Evolutionary conservation across 37 sponge, comb jelly and placozoan species (phyloP).

Genomic region (Halisarca cf. caerulea): DNA sequence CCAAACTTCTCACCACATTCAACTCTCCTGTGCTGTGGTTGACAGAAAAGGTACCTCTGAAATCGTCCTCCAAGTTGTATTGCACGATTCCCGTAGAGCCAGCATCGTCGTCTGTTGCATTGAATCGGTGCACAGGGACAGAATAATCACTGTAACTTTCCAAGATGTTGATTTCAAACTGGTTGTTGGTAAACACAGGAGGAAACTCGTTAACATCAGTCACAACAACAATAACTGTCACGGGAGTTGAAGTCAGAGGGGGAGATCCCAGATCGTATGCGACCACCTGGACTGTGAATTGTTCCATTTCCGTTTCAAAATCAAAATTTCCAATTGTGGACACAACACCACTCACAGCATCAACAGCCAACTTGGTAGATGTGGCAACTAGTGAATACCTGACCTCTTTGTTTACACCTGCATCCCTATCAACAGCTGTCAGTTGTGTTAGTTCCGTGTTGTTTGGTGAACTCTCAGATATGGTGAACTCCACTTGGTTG

Average conservation of each 20-base stretch:
- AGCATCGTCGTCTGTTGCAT: background rate
- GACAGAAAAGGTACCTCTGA: slow-evolving; percentile 28
- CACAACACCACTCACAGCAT: slow-evolving; percentile 24
- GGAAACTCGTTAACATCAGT: slow-evolving; percentile 58
- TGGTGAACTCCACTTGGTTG: background rate
- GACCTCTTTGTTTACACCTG: slow-evolving; percentile 35
- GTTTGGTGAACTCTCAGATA: slow-evolving; percentile 9
- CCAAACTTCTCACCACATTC: slow-evolving; percentile 21
- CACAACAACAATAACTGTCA: slow-evolving; percentile 36
- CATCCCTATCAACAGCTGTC: slow-evolving; percentile 38
- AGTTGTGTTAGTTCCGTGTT: slow-evolving; percentile 9
- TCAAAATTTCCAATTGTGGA: slow-evolving; percentile 38
- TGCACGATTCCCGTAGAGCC: slow-evolving; percentile 9
- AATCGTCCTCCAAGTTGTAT: background rate
- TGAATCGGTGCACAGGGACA: background rate
- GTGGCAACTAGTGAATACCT: background rate
- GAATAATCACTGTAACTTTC: background rate
- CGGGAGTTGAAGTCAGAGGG: slow-evolving; percentile 26
- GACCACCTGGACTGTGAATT: slow-evolving; percentile 34
- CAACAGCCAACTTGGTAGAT: background rate
- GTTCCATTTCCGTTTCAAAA: slow-evolving; percentile 31
- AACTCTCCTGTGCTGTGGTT: slow-evolving; percentile 32
- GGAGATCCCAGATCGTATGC: slow-evolving; percentile 45
- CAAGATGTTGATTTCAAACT: background rate
- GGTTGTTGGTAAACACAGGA: slow-evolving; percentile 41